Evolutionary conservation across 2,113 vertebrate species (phyloP), one percentile per base, ranked within the genome.

Genomic region (Plestiodon gilberti): DNA sequence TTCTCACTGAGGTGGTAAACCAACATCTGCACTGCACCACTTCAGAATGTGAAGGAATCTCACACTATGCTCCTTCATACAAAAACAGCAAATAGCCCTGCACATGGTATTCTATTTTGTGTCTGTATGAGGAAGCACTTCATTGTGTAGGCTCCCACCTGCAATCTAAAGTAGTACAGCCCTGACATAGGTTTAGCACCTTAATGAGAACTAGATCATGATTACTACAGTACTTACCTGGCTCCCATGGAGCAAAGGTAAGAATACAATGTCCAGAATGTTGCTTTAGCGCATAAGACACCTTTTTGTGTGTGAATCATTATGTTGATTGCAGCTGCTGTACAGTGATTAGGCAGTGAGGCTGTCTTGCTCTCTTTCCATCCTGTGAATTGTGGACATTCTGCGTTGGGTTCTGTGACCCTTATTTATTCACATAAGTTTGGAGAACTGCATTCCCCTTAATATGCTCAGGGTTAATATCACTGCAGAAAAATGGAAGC

Each of bases 331-430:
- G 22, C 62, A 77, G 73, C 59, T 48, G 38, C 38, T 84, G 40
- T 13, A 18, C 38, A 9, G 64, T 0, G 3, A 18, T 6, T 0
- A 0, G 86, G 76, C 78, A 78, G 59, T 0, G 38, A 84, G 76
- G 65, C 1, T 11, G 30, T 25, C 18, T 64, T 75, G 77, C 91
- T 89, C 52, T 57, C 67, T n/a, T 62, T 71, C 85, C 0, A 0
- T 59, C 81, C 2, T 71, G 57, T 14, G n/a, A 57, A 69, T 89
- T 23, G n/a, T 83, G 78, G 81, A 13, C 85, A 82, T 87, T 71
- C 81, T 78, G 84, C 74, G 91, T 77, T n/a, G n/a, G 89, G 75
- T 15, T 78, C 84, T 14, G 78, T 90, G 92, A 91, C 74, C 89
- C 70, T 87, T 20, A 5, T 71, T 14, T 15, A 35, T 75, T 71